Evolutionary conservation across 1,140 invertebrate species (phyloP).

Genomic region (Heterodera schachtii): DNA sequence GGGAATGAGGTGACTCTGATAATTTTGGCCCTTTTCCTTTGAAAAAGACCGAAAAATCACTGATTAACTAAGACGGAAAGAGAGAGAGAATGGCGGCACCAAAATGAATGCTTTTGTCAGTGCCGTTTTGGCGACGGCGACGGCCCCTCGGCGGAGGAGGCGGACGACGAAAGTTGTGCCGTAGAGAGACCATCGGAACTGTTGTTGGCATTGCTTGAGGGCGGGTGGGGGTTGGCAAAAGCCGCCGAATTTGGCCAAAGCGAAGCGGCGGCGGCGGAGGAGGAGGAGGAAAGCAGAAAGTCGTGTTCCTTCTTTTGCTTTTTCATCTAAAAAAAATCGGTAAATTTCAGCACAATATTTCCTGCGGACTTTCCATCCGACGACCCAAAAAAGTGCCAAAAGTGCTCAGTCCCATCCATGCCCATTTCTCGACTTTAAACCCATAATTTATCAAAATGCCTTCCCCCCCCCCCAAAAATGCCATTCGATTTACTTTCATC

Average conservation of each 20-base stretch:
- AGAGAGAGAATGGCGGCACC: background rate
- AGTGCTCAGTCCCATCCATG: background rate
- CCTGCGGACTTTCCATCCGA: background rate
- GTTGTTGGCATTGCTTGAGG: conserved; percentile 1
- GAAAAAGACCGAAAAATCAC: too few relatives aligned
- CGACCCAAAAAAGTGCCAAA: background rate
- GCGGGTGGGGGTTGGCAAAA: background rate
- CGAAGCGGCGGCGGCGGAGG: background rate
- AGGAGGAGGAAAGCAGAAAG: conserved; percentile 39
- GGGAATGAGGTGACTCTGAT: background rate
- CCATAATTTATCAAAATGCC: too few relatives aligned
- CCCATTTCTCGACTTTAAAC: too few relatives aligned
- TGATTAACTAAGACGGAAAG: too few relatives aligned
- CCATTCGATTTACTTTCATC: conserved; percentile 76
- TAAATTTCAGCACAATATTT: too few relatives aligned
- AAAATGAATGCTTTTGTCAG: background rate
- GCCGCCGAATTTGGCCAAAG: background rate
- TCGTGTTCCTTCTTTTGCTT: conserved; percentile 61
- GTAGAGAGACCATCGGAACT: conserved; percentile 10
- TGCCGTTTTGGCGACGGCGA: conserved; percentile 28
- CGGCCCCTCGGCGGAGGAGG: conserved; percentile 15
- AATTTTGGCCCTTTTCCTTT: background rate
- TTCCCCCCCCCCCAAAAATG: background rate
- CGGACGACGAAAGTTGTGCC: conserved; percentile 18
- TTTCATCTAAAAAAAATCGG: conserved; percentile 49